A percentile compares a stretch with the other conserved stretches of the same genome.
phyloP scores from a whole-genome alignment of 2,888 invertebrate genomes.

The Drosophila rellima region DNA sequence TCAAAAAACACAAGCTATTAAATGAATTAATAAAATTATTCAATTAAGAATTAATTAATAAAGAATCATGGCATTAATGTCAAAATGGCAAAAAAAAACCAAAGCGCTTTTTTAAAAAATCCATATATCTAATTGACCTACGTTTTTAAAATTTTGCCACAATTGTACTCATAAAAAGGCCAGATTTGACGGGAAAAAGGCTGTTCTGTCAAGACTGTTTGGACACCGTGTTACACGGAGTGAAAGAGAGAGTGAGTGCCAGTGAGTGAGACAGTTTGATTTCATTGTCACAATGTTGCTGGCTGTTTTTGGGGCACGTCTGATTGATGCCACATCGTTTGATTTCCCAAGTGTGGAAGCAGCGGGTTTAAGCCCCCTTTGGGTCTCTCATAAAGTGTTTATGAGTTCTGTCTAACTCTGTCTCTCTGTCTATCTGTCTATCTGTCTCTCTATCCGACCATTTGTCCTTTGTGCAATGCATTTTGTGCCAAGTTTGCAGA shows the following conservation, averaged over 20 bases:
- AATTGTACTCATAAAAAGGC: not conserved
- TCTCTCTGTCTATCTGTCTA: slow-evolving; percentile 7
- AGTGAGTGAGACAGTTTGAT: slow-evolving; percentile 54
- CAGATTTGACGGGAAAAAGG: not conserved
- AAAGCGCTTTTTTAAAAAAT: no score
- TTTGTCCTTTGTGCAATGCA: slow-evolving; percentile 41
- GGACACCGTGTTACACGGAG: slow-evolving; percentile 25
- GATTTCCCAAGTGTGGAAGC: slow-evolving; percentile 70
- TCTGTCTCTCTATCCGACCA: not conserved
- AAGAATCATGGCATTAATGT: no score
- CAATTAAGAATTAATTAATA: no score
- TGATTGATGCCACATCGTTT: slow-evolving; percentile 70
- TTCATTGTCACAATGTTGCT: slow-evolving; percentile 75
- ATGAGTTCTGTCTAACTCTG: slow-evolving; percentile 51
- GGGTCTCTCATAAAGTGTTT: slow-evolving; percentile 70
- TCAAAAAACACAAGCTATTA: no score
- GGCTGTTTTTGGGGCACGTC: slow-evolving; percentile 50
- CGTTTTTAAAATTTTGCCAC: no score
- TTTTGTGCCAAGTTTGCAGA: slow-evolving; percentile 49
- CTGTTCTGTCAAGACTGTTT: not conserved
- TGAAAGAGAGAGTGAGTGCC: not conserved
- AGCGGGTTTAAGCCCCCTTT: slow-evolving; percentile 42
- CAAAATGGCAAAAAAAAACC: no score
- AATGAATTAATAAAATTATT: no score
- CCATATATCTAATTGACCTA: no score